A percentile compares a stretch with the other conserved stretches of the same genome.
phyloP scores from a whole-genome alignment of 1,140 invertebrate genomes.

The Trypoxylus dichotomus region DNA sequence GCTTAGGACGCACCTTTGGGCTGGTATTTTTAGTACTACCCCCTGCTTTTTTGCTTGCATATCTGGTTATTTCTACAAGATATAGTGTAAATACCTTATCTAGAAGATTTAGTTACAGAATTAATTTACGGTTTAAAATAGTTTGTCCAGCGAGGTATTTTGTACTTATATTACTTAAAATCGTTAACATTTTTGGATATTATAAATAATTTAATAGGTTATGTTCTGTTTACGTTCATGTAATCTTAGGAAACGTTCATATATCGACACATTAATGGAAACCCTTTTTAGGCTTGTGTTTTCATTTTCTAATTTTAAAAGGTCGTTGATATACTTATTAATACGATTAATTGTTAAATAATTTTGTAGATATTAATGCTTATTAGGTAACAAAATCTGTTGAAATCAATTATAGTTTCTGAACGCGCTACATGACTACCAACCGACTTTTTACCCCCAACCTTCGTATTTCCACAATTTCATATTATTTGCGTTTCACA shows the following conservation, averaged over 20 bases:
- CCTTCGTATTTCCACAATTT: background rate
- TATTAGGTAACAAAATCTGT: background rate
- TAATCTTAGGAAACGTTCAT: background rate
- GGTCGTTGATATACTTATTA: background rate
- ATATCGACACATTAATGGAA: background rate
- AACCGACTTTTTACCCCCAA: background rate
- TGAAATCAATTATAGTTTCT: background rate
- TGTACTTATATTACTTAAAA: background rate
- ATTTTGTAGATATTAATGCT: background rate
- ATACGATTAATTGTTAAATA: background rate
- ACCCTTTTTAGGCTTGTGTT: no score
- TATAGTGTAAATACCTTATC: background rate
- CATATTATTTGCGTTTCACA: background rate
- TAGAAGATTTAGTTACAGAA: background rate
- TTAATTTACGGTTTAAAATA: background rate
- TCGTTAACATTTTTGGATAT: background rate
- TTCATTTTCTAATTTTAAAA: no score
- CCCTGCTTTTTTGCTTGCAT: conserved; percentile 70
- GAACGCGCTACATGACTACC: background rate
- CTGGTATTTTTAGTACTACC: conserved; percentile 66
- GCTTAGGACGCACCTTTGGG: conserved; percentile 67
- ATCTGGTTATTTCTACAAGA: conserved; percentile 52
- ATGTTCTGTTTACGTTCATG: background rate
- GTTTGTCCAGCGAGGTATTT: background rate
- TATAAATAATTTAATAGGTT: background rate